phyloP scores from a whole-genome alignment of 2,113 vertebrate genomes.

The Neolamprologus caudopunctatus region DNA sequence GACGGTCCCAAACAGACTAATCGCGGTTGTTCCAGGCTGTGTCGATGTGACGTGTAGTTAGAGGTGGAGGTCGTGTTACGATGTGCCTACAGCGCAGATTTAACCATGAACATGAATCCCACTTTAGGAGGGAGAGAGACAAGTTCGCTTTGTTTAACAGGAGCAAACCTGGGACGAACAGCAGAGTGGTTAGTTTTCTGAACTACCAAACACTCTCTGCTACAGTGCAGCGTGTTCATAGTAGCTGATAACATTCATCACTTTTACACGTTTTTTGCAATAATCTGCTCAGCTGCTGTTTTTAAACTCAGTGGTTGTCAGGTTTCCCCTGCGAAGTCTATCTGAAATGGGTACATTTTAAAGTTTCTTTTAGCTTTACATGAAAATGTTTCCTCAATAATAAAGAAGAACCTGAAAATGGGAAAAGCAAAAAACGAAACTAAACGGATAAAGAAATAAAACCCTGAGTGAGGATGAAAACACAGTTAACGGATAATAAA shows the following conservation, averaged over 20 bases:
- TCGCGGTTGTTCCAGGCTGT: neutral
- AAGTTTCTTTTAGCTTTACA: neutral
- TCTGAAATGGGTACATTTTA: neutral
- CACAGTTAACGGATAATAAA: fast-evolving
- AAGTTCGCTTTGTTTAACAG: neutral
- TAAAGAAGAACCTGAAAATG: neutral
- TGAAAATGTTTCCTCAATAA: fast-evolving
- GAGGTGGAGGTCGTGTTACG: neutral
- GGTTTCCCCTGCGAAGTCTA: neutral
- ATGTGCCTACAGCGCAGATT: neutral
- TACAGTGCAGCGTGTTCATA: neutral
- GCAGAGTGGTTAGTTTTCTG: neutral
- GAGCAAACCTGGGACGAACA: neutral
- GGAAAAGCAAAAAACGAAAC: fast-evolving
- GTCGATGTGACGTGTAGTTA: neutral
- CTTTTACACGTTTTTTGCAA: neutral
- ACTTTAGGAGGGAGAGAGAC: neutral
- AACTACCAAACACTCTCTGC: fast-evolving
- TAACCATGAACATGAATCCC: neutral
- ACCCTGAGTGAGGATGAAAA: neutral
- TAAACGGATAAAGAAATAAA: neutral
- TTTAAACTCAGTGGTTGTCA: fast-evolving
- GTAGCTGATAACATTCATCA: neutral
- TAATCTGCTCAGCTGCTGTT: neutral
- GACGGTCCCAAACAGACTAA: neutral